Evolutionary conservation across 2,888 invertebrate genomes (phyloP), one percentile per base, ranked within the genome.

Genomic region (Sinopyrophorus schimmeli): DNA sequence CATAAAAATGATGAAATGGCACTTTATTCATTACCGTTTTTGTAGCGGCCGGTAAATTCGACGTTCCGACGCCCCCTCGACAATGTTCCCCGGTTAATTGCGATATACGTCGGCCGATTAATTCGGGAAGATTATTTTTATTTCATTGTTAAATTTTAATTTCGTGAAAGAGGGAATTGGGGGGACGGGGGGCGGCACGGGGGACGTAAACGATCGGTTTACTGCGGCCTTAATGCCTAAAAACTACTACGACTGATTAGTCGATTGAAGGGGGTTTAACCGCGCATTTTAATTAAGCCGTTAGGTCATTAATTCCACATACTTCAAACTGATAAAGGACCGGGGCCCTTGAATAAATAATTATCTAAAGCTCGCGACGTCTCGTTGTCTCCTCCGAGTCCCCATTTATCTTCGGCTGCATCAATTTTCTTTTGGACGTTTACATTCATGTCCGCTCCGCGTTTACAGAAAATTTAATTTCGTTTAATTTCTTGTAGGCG

Each of bases 1-100:
- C 51, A 60, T 61, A 63, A 61, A 62, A 59, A 62, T 62, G 62
- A 62, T 62, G 60, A 53, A 62, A 59, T 42, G 59, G 54, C 54
- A 50, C 59, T 63, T 63, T 62, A 58, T 60, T 61, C 62, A 62
- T 62, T 58, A 58, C 42, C 12, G 37, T 40, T 40, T 44, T 52
- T 54, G 35, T 41, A 26, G 35, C 42, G 17, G 14, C 27, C 28
- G 37, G 21, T 24, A n/a, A 30, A 37, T 41, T 48, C 44, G 39
- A 42, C 28, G 32, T 37, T 50, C 43, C 46, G 39, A 35, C 46
- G 24, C 50, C 40, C 44, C 35, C n/a, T n/a, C n/a, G 34, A 39
- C 32, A 44, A 27, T 49, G 38, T 34, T 31, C 23, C 39, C 21
- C n/a, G n/a, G 30, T 49, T 48, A 48, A 48, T 41, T 42, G 37